These are phyloP conservation scores for Caenorhabditis virilis DNA, from an alignment of 2,888 invertebrate species.

Conservation along the genomic window DNA sequence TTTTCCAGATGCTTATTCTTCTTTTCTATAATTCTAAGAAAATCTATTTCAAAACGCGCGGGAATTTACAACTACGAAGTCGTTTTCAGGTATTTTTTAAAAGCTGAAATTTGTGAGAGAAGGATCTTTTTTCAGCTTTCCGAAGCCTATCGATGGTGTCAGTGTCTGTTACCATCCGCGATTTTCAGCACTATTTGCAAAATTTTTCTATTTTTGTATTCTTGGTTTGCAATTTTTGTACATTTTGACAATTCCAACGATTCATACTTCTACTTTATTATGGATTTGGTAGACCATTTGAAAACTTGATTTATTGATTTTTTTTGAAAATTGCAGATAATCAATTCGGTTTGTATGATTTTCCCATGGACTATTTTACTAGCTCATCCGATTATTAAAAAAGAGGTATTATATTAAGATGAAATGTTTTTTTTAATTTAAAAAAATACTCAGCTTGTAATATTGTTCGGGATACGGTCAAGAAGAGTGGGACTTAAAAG, in stretches of 20 bases:
- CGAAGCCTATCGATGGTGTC: conserved; percentile 15
- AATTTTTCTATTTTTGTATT: conserved; percentile 7
- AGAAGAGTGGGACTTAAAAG: too few relatives aligned
- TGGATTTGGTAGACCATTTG: conserved; percentile 11
- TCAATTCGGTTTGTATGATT: conserved; percentile 17
- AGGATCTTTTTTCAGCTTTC: conserved; percentile 9
- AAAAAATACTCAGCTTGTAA: too few relatives aligned
- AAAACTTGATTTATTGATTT: neutral
- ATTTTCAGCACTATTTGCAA: conserved; percentile 10
- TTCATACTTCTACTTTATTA: conserved; percentile 13
- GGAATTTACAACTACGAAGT: neutral
- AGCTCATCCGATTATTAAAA: conserved; percentile 10
- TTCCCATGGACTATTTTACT: conserved; percentile 28
- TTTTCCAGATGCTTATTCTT: neutral
- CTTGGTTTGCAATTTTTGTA: conserved; percentile 5
- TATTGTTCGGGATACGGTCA: too few relatives aligned
- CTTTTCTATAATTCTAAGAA: neutral
- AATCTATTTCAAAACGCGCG: neutral
- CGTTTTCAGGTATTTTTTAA: neutral
- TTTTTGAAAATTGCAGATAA: conserved; percentile 4
- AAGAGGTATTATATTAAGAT: too few relatives aligned
- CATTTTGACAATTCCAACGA: conserved; percentile 8
- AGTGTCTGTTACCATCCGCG: conserved; percentile 4
- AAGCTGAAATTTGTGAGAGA: neutral
- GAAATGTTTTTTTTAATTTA: too few relatives aligned